A percentile compares a stretch with the other conserved stretches of the same genome.
Evolutionary conservation across 2,888 invertebrate genomes (phyloP).

Genomic region (Latheticus oryzae): DNA sequence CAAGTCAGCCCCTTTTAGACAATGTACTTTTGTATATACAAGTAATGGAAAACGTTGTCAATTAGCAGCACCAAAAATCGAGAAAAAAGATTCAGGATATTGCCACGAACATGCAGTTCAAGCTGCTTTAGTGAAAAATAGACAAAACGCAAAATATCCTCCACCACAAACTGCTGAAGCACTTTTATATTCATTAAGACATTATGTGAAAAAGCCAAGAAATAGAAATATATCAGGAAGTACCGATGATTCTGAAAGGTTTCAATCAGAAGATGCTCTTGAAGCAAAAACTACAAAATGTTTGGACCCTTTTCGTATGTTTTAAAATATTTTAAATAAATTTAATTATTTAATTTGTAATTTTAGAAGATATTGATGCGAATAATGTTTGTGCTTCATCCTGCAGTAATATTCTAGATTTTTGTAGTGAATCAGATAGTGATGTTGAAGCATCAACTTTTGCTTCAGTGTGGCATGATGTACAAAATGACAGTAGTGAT

Average conservation of each 20-base stretch:
- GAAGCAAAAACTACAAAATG: constrained; percentile 65
- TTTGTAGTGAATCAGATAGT: constrained; percentile 80
- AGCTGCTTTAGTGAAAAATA: constrained; percentile 73
- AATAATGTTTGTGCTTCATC: constrained; percentile 66
- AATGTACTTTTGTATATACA: constrained; percentile 78
- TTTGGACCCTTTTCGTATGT: constrained; percentile 73
- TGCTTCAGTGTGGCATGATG: constrained; percentile 73
- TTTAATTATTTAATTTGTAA: background rate
- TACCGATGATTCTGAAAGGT: constrained; percentile 56
- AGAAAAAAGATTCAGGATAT: constrained; percentile 77
- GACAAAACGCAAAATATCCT: constrained; percentile 71
- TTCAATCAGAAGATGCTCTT: constrained; percentile 65
- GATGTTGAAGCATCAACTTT: constrained; percentile 76
- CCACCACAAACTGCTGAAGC: constrained; percentile 76
- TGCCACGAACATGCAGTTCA: constrained; percentile 78
- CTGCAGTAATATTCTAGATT: constrained; percentile 73
- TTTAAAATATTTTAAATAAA: background rate
- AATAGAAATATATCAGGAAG: constrained; percentile 54
- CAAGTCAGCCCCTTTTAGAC: constrained; percentile 83
- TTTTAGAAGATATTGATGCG: constrained; percentile 69
- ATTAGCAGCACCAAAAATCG: constrained; percentile 80
- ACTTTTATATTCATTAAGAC: constrained; percentile 73
- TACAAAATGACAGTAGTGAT: constrained; percentile 78
- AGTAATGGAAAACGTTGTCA: constrained; percentile 80
- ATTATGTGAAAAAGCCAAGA: constrained; percentile 69